phyloP scores from a whole-genome alignment of 23 tunicate species.

The Corella eumyota region DNA sequence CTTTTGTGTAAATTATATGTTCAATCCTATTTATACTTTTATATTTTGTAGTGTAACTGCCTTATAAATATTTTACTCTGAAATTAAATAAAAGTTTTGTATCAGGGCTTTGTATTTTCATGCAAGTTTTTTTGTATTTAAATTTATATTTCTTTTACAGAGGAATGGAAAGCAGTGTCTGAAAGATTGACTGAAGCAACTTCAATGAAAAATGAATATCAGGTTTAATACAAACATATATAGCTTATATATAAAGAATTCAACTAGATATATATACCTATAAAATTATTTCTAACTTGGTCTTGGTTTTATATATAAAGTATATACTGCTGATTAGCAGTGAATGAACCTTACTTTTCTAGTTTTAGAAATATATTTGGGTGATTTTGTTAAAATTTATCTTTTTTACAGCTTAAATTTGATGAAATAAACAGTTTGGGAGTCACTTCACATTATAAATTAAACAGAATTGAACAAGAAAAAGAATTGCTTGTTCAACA shows the following conservation, averaged over 20 bases:
- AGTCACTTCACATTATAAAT: conserved; percentile 47
- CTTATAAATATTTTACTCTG: not conserved
- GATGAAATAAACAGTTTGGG: conserved; percentile 61
- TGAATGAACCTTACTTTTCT: too few species aligned
- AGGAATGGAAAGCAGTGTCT: conserved; percentile 69
- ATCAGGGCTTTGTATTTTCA: not conserved
- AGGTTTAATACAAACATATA: too few species aligned
- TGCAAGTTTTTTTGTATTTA: not conserved
- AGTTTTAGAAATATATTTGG: not conserved
- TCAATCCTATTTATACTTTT: not conserved
- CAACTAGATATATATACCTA: not conserved
- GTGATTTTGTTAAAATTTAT: not conserved
- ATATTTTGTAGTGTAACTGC: not conserved
- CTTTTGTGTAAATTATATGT: not conserved
- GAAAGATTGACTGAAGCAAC: conserved; percentile 38
- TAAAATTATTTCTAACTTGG: not conserved
- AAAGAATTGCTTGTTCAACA: conserved; percentile 44
- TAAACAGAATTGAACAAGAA: conserved; percentile 64
- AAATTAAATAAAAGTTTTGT: not conserved
- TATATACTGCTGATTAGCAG: too few species aligned
- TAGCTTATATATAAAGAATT: not conserved
- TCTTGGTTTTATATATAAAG: not conserved
- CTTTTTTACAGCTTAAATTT: conserved; percentile 31
- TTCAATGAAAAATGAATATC: conserved; percentile 29
- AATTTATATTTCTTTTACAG: conserved; percentile 10